A percentile compares a stretch with the other conserved stretches of the same genome.
phyloP scores from a whole-genome alignment of 92 coral and sea anemone genomes.

The Porites cylindrica region DNA sequence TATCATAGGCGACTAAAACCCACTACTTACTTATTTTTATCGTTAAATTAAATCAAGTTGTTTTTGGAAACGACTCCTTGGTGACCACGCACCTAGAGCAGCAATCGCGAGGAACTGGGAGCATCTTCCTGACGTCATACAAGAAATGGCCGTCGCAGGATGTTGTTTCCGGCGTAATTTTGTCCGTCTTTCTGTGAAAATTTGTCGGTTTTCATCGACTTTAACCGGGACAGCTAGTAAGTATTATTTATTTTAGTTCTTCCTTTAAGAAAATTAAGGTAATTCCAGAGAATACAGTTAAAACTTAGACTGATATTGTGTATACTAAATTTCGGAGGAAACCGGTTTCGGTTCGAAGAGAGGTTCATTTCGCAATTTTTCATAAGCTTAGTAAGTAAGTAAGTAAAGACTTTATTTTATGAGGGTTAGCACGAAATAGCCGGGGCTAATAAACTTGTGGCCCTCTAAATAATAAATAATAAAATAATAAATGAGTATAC shows the following conservation, averaged over 20 bases:
- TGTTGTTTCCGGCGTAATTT: conserved; percentile 25
- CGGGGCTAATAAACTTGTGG: no score
- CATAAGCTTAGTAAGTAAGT: no score
- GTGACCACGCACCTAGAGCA: conserved; percentile 45
- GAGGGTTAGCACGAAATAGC: no score
- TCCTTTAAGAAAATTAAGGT: no score
- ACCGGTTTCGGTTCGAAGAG: no score
- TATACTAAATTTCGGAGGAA: background rate
- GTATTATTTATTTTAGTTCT: background rate
- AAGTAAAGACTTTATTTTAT: no score
- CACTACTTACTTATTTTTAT: background rate
- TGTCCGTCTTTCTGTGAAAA: conserved; percentile 23
- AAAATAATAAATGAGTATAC: no score
- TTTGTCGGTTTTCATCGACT: conserved; percentile 34
- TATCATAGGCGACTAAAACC: conserved; percentile 12
- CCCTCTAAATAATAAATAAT: no score
- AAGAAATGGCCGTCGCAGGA: conserved; percentile 80
- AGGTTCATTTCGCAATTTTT: no score
- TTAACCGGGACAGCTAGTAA: conserved; percentile 45
- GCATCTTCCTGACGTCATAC: conserved; percentile 68
- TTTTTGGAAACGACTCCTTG: conserved; percentile 18
- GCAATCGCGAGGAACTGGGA: conserved; percentile 33
- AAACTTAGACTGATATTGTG: background rate
- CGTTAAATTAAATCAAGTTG: background rate
- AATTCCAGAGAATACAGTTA: no score